These are phyloP conservation scores for Pelecanoides urinatrix DNA, from an alignment of 2,113 vertebrate genomes.

Conservation along the genomic window DNA sequence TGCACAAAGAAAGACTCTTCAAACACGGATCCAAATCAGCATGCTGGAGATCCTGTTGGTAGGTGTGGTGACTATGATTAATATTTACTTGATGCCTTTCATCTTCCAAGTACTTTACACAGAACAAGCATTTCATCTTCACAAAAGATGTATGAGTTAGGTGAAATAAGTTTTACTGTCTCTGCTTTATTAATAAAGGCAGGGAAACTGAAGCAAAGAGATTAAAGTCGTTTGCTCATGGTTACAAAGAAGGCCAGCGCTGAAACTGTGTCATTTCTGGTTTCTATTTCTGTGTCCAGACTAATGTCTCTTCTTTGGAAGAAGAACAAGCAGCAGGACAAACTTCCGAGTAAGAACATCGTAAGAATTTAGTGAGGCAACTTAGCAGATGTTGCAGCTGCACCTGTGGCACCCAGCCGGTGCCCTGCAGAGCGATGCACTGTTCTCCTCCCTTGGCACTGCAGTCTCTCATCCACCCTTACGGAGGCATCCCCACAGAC, in stretches of 20 bases:
- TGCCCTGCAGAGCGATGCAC: background rate
- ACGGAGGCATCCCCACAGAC: background rate
- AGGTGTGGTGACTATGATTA: constrained; percentile 49
- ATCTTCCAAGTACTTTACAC: constrained; percentile 44
- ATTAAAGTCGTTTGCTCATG: background rate
- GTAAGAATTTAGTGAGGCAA: background rate
- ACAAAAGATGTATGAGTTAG: background rate
- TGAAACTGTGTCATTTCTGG: background rate
- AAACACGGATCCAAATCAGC: background rate
- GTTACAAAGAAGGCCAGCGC: background rate
- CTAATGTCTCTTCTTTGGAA: background rate
- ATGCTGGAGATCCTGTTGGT: constrained; percentile 29
- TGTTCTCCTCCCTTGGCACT: background rate
- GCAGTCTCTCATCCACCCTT: background rate
- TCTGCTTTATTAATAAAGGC: constrained; percentile 1
- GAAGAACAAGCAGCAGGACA: background rate
- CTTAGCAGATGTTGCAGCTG: background rate
- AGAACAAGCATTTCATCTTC: constrained; percentile 25
- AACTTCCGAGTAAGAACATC: background rate
- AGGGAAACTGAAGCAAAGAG: background rate
- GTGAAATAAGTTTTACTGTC: constrained; percentile 4
- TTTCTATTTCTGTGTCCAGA: background rate
- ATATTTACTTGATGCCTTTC: constrained; percentile 36
- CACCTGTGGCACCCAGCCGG: background rate
- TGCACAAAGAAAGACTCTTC: constrained; percentile 22